Base-by-base conservation (phyloP, 2,113 vertebrate species). In the Strigops habroptila region DNA sequence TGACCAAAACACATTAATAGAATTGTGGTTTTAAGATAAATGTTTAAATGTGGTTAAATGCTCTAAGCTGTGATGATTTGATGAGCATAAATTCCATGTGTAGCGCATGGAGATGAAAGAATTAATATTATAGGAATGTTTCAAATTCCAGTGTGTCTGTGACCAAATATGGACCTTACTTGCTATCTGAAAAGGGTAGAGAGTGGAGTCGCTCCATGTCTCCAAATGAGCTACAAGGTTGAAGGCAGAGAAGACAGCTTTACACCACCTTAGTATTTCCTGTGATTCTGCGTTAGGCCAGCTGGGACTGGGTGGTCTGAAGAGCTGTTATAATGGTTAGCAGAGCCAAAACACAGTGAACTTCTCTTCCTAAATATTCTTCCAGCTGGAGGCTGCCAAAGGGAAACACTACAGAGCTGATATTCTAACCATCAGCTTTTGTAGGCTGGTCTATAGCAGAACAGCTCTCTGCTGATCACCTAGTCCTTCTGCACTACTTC, bases 301-400 rank as follows among this genome's bases (percentile, higher is more conserved):
- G 73, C 91, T 92, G 90, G 92, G 52, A 25, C 69, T 93, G 92
- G 92, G 92, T 91, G 93, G 92, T 86, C 95, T 92, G 77, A 94
- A 85, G 87, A 90, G 65, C 76, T 95, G 69, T n/a, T 96, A 65
- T 18, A 93, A 75, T 52, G 18, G 77, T 53, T 89, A 90, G 60
- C 57, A 73, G 44, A 86, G 95, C 92, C 93, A 95, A 96, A 96
- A 88, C 35, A 44, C 62, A 78, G 76, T 10, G 30, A 90, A 53
- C 10, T 76, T 48, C 69, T 83, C 48, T 53, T 91, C 65, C 43
- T 78, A 62, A 90, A 52, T 41, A 82, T 24, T 83, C 74, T 88
- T 81, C 10, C 62, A 84, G 77, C 76, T 91, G 88, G 57, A 64
- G 73, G 23, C 73, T 93, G 79, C 82, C 25, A 35, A n/a, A 88